phyloP scores from a whole-genome alignment of 2,888 invertebrate genomes.

The Stomorhina lunata region DNA sequence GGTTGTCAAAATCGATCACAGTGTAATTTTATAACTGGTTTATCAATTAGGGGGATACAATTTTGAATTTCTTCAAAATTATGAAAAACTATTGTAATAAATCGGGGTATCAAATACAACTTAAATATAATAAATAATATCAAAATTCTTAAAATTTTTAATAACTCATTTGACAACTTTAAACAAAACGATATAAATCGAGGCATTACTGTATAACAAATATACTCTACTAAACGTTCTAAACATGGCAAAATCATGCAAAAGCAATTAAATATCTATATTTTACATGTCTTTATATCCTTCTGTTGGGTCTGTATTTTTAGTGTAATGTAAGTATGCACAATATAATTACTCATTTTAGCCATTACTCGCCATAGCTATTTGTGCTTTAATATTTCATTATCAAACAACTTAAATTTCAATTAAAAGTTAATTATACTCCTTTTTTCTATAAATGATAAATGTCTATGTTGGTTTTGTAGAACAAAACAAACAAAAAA shows the following conservation, averaged over 20 bases:
- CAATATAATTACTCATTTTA: slow-evolving; percentile 11
- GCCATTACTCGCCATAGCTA: background rate
- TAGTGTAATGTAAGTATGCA: background rate
- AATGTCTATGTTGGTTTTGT: background rate
- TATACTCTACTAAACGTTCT: background rate
- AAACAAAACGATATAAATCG: too few species aligned
- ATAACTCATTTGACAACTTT: too few species aligned
- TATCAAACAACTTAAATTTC: slow-evolving; percentile 34
- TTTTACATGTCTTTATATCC: too few species aligned
- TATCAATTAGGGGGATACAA: too few species aligned
- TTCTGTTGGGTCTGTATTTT: too few species aligned
- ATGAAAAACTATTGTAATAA: too few species aligned
- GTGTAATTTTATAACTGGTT: too few species aligned
- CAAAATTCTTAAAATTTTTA: too few species aligned
- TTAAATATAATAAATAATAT: too few species aligned
- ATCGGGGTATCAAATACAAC: too few species aligned
- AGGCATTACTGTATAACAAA: background rate
- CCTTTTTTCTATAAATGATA: slow-evolving; percentile 5
- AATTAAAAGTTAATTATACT: slow-evolving; percentile 30
- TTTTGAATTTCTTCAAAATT: too few species aligned
- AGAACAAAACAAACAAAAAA: background rate
- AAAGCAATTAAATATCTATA: background rate
- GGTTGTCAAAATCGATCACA: too few species aligned
- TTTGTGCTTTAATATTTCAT: slow-evolving; percentile 17
- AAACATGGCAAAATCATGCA: background rate